Evolutionary conservation across 2,113 vertebrate genomes (phyloP).

Genomic region (rat (Rattus norvegicus)): DNA sequence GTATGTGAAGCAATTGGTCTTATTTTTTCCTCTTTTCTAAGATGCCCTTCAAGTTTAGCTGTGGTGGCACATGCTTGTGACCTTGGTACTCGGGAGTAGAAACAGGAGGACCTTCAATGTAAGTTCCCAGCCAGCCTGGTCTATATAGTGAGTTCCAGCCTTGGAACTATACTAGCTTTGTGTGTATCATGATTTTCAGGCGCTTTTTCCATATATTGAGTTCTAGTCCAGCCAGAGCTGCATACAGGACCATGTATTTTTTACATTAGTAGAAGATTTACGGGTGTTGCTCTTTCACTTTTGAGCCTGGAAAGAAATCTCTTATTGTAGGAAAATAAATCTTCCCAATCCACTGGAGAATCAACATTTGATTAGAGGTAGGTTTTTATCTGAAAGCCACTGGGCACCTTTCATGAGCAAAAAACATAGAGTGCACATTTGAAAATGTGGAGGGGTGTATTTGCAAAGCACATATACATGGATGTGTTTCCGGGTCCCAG

Average conservation of each 20-base stretch:
- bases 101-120: neutral
- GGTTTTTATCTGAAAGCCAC: slow-evolving; percentile 21
- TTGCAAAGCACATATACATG: neutral
- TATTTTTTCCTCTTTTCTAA: neutral
- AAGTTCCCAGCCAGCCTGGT: neutral
- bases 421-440: neutral
- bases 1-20: neutral
- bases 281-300: neutral
- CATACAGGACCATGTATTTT: neutral
- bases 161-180: neutral
- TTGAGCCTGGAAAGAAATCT: neutral
- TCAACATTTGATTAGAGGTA: slow-evolving; percentile 1
- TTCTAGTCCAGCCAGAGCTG: neutral
- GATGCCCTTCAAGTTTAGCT: slow-evolving; percentile 5
- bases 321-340: neutral
- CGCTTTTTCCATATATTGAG: neutral
- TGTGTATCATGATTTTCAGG: neutral
- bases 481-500: neutral
- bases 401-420: neutral
- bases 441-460: neutral
- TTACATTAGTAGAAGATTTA: neutral
- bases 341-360: neutral
- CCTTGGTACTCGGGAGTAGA: neutral
- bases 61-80: neutral
- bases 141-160: neutral